These are phyloP conservation scores for Ranitomeya variabilis DNA, from an alignment of 2,113 vertebrate species.

Conservation along the genomic window DNA sequence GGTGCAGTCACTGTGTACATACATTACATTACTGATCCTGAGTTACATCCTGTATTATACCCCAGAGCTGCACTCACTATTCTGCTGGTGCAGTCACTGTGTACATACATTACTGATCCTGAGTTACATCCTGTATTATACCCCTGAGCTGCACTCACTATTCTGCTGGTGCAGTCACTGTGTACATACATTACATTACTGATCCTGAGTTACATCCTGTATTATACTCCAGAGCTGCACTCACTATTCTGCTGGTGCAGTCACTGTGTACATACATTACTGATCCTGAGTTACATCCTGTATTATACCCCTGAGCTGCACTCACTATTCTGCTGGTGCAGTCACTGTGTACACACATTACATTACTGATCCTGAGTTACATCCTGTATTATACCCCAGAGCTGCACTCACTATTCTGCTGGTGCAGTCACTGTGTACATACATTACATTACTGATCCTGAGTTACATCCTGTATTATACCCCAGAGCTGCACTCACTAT, in stretches of 20 bases:
- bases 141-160: neutral
- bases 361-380: neutral
- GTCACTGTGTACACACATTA: neutral
- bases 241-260: neutral
- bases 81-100: neutral
- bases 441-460: neutral
- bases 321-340: neutral
- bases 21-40: neutral
- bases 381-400: neutral
- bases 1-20: neutral
- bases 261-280: neutral
- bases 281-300: neutral
- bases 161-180: neutral
- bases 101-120: neutral
- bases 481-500: neutral
- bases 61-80: neutral
- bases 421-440: neutral
- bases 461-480: neutral
- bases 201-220: neutral
- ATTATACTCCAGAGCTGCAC: neutral
- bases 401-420: neutral
- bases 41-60: neutral
- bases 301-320: neutral
- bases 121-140: neutral
- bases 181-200: neutral